Conservation (phyloP, 2,888 invertebrate species). For the Noctua janthe region DNA sequence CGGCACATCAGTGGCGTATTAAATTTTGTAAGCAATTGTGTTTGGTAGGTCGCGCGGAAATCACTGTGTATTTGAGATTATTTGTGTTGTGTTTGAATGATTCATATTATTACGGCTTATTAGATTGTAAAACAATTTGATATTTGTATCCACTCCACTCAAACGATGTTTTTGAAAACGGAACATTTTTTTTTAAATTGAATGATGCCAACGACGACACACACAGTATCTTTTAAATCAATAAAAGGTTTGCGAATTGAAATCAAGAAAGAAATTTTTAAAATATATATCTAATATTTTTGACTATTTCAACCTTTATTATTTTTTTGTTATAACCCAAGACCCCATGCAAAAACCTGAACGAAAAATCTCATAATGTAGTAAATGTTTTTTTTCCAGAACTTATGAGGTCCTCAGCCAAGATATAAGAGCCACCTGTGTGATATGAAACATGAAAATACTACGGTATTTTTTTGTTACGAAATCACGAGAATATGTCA, state of each 20-base stretch:
- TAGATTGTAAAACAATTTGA: not conserved
- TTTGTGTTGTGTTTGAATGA: slow-evolving; percentile 2
- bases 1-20: slow-evolving; percentile 29
- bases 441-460: not conserved
- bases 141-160: not conserved
- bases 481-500: not conserved
- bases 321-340: not conserved
- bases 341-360: not conserved
- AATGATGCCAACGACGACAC: not conserved
- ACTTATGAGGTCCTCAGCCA: not conserved
- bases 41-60: slow-evolving; percentile 28
- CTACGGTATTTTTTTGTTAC: slow-evolving; percentile 8
- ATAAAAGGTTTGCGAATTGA: not conserved
- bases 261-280: too few relatives aligned
- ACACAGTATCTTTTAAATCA: too few relatives aligned
- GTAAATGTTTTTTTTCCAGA: not conserved
- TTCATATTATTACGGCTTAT: not conserved
- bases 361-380: not conserved
- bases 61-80: slow-evolving; percentile 16
- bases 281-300: too few relatives aligned
- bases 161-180: not conserved
- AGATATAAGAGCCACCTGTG: slow-evolving; percentile 2
- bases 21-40: slow-evolving; percentile 53
- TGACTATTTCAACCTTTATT: not conserved
- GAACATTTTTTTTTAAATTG: not conserved